A percentile compares a stretch with the other conserved stretches of the same genome.
These are phyloP conservation scores for Sinocyclocheilus maitianheensis DNA, from an alignment of 2,113 vertebrate species.

Conservation along the genomic window DNA sequence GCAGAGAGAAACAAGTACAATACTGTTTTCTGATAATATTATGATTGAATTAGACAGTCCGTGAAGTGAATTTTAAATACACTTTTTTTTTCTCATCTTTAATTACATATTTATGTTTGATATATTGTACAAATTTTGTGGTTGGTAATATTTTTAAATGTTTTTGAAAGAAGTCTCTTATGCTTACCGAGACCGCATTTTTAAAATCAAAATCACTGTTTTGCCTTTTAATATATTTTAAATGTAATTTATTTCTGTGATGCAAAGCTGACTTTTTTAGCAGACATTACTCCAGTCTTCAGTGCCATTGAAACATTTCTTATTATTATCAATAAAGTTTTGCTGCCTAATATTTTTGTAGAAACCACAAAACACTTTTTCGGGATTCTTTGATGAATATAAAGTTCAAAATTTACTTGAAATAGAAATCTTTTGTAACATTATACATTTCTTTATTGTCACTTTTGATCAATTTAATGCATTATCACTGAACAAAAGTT, in stretches of 20 bases:
- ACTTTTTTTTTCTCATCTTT: background rate
- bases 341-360: no score
- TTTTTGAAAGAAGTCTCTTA: background rate
- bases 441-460: no score
- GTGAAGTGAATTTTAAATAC: background rate
- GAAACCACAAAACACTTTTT: no score
- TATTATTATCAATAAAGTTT: no score
- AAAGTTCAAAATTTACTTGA: no score
- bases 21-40: constrained; percentile 6
- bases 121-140: background rate
- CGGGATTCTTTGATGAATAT: no score
- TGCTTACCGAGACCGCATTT: background rate
- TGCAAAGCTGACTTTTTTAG: no score
- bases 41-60: background rate
- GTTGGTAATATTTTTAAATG: background rate
- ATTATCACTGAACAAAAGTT: no score
- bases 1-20: constrained; percentile 4
- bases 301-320: background rate
- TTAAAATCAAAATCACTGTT: background rate
- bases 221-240: background rate
- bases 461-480: no score
- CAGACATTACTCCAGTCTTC: background rate
- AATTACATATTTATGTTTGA: background rate
- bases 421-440: no score
- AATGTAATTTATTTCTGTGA: no score